Evolutionary conservation across 2,797 vertebrate species (phyloP), one percentile per base, ranked within the genome.

Genomic region (Dallia pectoralis): DNA sequence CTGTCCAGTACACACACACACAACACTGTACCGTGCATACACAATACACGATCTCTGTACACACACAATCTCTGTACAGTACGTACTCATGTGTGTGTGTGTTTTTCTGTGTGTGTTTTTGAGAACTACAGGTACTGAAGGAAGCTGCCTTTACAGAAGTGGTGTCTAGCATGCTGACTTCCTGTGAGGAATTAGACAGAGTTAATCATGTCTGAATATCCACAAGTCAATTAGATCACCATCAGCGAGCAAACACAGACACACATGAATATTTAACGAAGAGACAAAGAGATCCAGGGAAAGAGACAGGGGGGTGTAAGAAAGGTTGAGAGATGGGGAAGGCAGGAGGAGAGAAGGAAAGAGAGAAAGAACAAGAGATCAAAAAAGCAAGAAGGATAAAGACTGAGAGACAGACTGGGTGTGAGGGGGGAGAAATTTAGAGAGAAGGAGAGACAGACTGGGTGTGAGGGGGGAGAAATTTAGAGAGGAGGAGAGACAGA

Each of bases 121-220:
- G 40, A 44, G 40, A 44, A 44, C 40, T 36, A 36, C 3, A 36
- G 33, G 7, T 3, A 36, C 33, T 44, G 12, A 44, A 44, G 40
- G 40, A 44, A 44, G 40, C 40, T 44, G 40, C 40, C 12, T 44
- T 44, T 11, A 44, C 40, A 44, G 40, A 44, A 44, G 40, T 44
- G 86, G 84, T 85, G 85, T 92, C 88, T 92, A 92, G 92, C 91
- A 91, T 90, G 88, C 89, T 87, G 85, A 81, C 89, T 6, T 92
- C 92, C 91, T 93, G 92, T 93, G 91, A 93, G 92, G 91, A 93
- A 92, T 92, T 90, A 89, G 85, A 89, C 84, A 81, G 84, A 88
- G 86, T 90, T 93, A 92, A 92, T 92, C 87, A 91, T 63, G 89
- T 90, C 90, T 92, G 91, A 90, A 91, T 90, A 90, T 91, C 91